These are phyloP conservation scores for Chloromyia formosa DNA, from an alignment of 2,888 invertebrate species.

Conservation along the genomic window DNA sequence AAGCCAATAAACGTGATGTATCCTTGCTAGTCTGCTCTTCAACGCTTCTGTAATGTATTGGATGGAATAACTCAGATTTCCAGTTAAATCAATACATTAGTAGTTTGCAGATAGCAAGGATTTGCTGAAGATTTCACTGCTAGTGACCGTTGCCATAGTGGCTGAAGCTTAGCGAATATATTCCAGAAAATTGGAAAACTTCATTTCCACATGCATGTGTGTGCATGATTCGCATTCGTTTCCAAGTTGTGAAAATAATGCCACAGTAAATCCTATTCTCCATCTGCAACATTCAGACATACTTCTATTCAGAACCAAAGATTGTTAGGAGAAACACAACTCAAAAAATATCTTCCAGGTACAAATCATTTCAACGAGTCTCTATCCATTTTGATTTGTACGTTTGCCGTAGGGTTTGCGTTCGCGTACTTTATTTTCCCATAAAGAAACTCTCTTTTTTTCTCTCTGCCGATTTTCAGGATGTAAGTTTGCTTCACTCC, in stretches of 20 bases:
- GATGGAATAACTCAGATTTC: neutral
- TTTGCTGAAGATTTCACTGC: neutral
- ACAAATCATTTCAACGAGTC: neutral
- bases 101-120: neutral
- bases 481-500: neutral
- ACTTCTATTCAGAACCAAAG: neutral
- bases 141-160: too few species aligned
- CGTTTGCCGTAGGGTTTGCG: neutral
- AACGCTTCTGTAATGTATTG: neutral
- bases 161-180: too few species aligned
- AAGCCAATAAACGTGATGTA: neutral
- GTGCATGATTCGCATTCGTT: too few species aligned
- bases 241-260: too few species aligned
- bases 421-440: neutral
- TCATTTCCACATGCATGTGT: too few species aligned
- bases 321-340: neutral
- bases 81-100: neutral
- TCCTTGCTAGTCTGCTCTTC: neutral
- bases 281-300: neutral
- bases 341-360: neutral
- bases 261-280: neutral
- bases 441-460: neutral
- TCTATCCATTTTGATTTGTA: slow-evolving; percentile 1
- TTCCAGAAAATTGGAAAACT: too few species aligned
- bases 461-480: neutral